Evolutionary conservation across 2,797 vertebrate species (phyloP).

Genomic region (Microcaecilia unicolor): DNA sequence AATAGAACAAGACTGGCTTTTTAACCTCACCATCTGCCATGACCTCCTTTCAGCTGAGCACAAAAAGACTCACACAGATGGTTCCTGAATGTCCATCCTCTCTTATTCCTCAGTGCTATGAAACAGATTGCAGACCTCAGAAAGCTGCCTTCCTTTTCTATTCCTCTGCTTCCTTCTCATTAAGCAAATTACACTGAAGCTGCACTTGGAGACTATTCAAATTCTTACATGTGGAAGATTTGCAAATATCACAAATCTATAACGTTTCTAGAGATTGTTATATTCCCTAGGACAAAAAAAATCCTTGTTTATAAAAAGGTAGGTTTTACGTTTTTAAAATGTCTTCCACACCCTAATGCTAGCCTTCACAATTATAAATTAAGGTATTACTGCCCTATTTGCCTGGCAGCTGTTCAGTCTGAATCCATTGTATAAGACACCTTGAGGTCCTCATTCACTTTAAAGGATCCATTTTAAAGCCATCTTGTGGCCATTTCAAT

Average conservation of each 20-base stretch:
- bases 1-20: slow-evolving; percentile 40
- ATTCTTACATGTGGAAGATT: background rate
- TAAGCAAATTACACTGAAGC: slow-evolving; percentile 8
- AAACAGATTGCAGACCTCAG: slow-evolving; percentile 18
- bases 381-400: too few species aligned
- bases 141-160: slow-evolving; percentile 15
- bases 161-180: slow-evolving; percentile 8
- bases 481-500: too few species aligned
- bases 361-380: too few species aligned
- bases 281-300: too few species aligned
- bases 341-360: too few species aligned
- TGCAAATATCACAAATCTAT: background rate
- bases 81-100: slow-evolving; percentile 38
- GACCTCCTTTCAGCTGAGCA: slow-evolving; percentile 44
- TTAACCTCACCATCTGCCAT: slow-evolving; percentile 55
- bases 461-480: too few species aligned
- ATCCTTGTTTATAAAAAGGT: too few species aligned
- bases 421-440: too few species aligned
- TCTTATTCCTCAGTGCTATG: slow-evolving; percentile 14
- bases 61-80: slow-evolving; percentile 52
- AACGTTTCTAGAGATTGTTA: background rate
- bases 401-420: too few species aligned
- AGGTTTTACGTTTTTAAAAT: too few species aligned
- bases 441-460: too few species aligned
- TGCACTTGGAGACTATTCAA: background rate